Evolutionary conservation across 2,888 invertebrate genomes (phyloP), one percentile per base, ranked within the genome.

Genomic region (Alviniconcha strummeri): DNA sequence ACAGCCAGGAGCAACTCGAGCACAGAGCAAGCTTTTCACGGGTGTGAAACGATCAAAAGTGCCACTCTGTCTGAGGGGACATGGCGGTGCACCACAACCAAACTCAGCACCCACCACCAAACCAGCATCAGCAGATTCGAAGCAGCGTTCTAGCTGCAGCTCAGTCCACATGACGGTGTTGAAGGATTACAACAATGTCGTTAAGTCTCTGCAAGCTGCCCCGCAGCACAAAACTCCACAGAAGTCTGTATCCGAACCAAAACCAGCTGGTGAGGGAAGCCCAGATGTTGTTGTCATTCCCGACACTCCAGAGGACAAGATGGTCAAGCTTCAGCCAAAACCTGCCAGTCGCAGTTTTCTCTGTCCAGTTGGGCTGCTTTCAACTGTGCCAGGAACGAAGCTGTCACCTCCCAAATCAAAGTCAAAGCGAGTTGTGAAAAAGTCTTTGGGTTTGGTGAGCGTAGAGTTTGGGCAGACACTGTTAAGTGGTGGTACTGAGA

Each of bases 271-370:
- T 55, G 84, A 69, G 78, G 15, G 54, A 5, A 85, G 85, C 57
- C 88, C 88, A 15, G 87, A 86, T 19, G 87, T 87, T 17, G 85
- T 86, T 15, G 86, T 87, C 17, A 90, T 91, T 54, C 90, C 89
- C 36, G 90, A 90, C 82, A 91, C 90, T 5, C 91, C 91, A 67
- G 87, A 89, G 55, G 83, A 85, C 36, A 84, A 85, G n/a, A 56
- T 74, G 8, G 11, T 79, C 2, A 86, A 87, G 80, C 71, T 85
- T 36, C 88, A 86, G 84, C 56, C 76, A 6, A 77, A 36, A 64
- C 55, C 77, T 7, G 69, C 64, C 74, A 86, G 87, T 55, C 84
- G 91, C 82, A 91, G 91, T 83, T 91, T 90, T 81, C 81, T 91
- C 36, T 85, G 88, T 11, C 84, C 88, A 8, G 69, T 84, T 6